These are phyloP conservation scores for Hippopotamus amphibius DNA, from an alignment of 2,113 vertebrate genomes.

Conservation along the genomic window DNA sequence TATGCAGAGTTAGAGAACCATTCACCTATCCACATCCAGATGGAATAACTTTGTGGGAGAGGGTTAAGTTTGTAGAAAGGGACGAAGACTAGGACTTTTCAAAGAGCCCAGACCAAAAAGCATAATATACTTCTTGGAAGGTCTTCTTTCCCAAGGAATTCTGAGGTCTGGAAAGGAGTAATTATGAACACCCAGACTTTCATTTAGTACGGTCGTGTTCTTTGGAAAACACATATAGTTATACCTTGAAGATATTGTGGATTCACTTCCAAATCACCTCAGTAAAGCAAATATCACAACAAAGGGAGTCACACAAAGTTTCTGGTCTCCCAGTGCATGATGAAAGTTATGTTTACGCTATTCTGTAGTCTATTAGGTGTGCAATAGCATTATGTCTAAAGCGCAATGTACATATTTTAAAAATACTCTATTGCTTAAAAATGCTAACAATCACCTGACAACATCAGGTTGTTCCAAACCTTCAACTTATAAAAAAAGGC, in stretches of 20 bases:
- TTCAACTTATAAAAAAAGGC: not conserved
- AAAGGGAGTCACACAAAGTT: not conserved
- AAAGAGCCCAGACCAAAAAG: not conserved
- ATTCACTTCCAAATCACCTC: not conserved
- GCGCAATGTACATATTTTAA: not conserved
- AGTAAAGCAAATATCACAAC: not conserved
- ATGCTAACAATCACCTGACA: not conserved
- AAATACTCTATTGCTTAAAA: not conserved
- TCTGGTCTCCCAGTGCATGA: not conserved
- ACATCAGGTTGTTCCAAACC: not conserved
- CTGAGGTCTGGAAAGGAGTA: not conserved
- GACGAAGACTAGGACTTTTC: not conserved
- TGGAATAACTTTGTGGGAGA: not conserved
- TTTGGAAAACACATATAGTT: not conserved
- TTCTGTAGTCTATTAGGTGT: not conserved
- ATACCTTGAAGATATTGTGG: not conserved
- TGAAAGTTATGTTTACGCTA: not conserved
- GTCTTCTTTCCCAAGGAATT: not conserved
- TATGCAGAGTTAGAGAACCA: not conserved
- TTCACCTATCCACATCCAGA: not conserved
- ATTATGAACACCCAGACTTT: not conserved
- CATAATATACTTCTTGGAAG: not conserved
- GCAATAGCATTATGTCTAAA: not conserved
- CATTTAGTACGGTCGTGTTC: not conserved
- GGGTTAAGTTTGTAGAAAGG: not conserved